Conservation (phyloP, 2,888 invertebrate genomes). For the Camponotus fellah region DNA sequence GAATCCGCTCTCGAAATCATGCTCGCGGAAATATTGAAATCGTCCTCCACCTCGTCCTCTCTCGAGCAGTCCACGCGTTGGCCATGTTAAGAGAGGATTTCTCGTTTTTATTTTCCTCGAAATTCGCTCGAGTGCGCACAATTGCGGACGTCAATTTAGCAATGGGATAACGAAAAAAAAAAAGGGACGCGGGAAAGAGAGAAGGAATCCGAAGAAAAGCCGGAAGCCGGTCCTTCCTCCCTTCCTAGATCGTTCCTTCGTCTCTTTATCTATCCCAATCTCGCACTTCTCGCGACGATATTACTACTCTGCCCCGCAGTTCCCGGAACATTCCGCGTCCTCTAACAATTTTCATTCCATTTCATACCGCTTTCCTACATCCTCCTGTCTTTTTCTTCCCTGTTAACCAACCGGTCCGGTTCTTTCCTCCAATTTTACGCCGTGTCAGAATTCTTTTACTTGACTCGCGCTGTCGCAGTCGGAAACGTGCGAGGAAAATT, state of each 20-base stretch:
- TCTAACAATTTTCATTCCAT: constrained; percentile 60
- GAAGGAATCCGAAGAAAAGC: constrained; percentile 9
- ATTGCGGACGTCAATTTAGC: constrained; percentile 3
- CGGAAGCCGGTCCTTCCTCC: constrained; percentile 25
- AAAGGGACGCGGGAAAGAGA: neutral
- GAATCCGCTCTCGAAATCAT: constrained; percentile 1
- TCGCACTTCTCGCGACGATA: constrained; percentile 28
- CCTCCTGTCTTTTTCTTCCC: neutral
- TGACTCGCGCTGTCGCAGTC: constrained; percentile 26
- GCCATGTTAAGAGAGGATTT: neutral
- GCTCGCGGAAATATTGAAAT: constrained; percentile 15
- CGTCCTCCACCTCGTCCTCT: neutral
- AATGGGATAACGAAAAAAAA: constrained; percentile 9
- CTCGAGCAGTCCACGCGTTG: neutral
- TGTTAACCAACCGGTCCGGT: neutral
- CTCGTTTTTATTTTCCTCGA: neutral
- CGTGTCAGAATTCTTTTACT: constrained; percentile 48
- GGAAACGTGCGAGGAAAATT: constrained; percentile 42
- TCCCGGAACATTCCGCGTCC: constrained; percentile 36
- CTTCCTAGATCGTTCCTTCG: neutral
- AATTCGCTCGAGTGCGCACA: constrained; percentile 10
- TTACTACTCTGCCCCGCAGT: constrained; percentile 36
- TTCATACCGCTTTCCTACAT: constrained; percentile 23
- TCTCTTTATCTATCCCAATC: constrained; percentile 6
- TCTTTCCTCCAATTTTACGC: constrained; percentile 42